Percentiles rank a stretch among this genome's conserved stretches.
phyloP scores from a whole-genome alignment of 1,140 invertebrate species.

The Mycetomoellerius zeteki region DNA sequence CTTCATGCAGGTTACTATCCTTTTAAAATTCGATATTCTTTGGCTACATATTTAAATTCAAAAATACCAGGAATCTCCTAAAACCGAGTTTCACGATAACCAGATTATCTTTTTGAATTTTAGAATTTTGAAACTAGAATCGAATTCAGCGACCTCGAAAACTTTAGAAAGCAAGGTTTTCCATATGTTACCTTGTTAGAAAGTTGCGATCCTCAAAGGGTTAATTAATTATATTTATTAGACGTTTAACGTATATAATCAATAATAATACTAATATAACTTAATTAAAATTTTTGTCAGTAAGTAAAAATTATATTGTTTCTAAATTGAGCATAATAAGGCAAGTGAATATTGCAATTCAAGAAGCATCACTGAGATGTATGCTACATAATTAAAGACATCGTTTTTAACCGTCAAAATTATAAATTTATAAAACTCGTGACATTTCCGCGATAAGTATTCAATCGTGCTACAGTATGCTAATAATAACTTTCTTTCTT shows the following conservation, averaged over 20 bases:
- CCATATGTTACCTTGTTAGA: too few relatives aligned
- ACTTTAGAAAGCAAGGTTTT: too few relatives aligned
- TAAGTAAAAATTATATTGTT: slow-evolving; percentile 3
- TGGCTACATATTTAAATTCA: too few relatives aligned
- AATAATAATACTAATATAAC: background rate
- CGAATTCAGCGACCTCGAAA: too few relatives aligned
- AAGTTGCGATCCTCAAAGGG: too few relatives aligned
- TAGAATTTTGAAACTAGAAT: too few relatives aligned
- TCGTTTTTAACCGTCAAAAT: slow-evolving; percentile 42
- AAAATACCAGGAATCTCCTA: too few relatives aligned
- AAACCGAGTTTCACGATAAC: too few relatives aligned
- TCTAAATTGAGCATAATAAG: slow-evolving; percentile 30
- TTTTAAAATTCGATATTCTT: too few relatives aligned
- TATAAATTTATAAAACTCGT: slow-evolving; percentile 43
- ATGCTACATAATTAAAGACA: slow-evolving; percentile 38
- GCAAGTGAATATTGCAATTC: slow-evolving; percentile 10
- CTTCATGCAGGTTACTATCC: too few relatives aligned
- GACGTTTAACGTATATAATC: background rate
- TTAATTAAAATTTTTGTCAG: background rate
- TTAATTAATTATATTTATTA: background rate
- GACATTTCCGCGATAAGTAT: slow-evolving; percentile 37
- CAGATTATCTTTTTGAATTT: too few relatives aligned
- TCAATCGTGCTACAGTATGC: background rate
- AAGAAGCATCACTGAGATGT: slow-evolving; percentile 21
- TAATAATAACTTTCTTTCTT: slow-evolving; percentile 7